Conservation (phyloP, 2,113 vertebrate species). For the Oreamnos americanus region DNA sequence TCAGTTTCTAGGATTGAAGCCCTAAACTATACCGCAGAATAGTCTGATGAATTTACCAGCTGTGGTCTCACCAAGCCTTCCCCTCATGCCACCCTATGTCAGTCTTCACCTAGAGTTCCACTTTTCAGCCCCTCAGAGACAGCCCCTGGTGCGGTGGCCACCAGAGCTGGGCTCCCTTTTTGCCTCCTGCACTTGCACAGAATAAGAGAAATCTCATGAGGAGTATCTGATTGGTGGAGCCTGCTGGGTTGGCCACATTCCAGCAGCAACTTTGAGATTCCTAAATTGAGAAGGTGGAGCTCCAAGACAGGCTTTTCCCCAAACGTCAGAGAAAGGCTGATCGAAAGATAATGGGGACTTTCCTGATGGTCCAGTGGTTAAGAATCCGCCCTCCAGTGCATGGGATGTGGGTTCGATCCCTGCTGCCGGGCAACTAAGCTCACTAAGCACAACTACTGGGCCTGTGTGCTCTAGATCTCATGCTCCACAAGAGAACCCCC, state of each 20-base stretch:
- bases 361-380: not conserved
- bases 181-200: not conserved
- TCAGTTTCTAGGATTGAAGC: not conserved
- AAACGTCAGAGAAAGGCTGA: not conserved
- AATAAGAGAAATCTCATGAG: not conserved
- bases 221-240: not conserved
- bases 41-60: not conserved
- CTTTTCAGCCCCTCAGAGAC: not conserved
- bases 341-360: not conserved
- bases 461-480: not conserved
- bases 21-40: no score
- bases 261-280: not conserved
- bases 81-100: not conserved
- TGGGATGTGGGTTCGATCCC: not conserved
- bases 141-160: not conserved
- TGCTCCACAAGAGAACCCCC: not conserved
- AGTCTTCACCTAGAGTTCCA: not conserved
- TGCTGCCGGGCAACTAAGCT: not conserved
- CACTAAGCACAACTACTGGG: not conserved
- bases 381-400: not conserved
- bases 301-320: not conserved
- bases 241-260: not conserved
- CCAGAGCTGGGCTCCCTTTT: no score
- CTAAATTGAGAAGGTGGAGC: not conserved
- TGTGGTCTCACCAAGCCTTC: no score